These are phyloP conservation scores for Ctenodactylus gundi DNA, from an alignment of 2,113 vertebrate species.

Conservation along the genomic window DNA sequence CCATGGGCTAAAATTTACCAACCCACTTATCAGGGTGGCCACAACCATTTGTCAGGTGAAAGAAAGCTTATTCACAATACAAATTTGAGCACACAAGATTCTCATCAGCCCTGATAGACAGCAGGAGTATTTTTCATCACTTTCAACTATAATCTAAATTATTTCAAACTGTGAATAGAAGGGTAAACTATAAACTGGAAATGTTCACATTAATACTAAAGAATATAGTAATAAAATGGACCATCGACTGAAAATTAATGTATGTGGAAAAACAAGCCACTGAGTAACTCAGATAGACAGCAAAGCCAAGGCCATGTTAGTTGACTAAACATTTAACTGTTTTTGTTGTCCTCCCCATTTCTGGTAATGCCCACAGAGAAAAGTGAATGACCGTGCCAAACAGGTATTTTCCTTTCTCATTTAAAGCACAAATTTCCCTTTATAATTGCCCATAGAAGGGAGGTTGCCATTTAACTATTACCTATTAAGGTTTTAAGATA, in stretches of 20 bases:
- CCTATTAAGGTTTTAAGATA: conserved; percentile 44
- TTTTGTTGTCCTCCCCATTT: background rate
- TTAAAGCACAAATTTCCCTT: conserved; percentile 49
- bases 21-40: conserved; percentile 39
- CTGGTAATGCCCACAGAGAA: conserved; percentile 30
- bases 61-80: conserved; percentile 46
- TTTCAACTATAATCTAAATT: conserved; percentile 53
- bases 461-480: conserved; percentile 64
- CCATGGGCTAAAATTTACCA: conserved; percentile 60
- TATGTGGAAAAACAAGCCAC: conserved; percentile 15
- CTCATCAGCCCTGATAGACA: background rate
- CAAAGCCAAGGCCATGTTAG: conserved; percentile 24
- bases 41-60: conserved; percentile 52
- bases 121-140: conserved; percentile 22
- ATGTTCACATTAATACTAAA: conserved; percentile 51
- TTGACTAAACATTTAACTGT: too few relatives aligned
- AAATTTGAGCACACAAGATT: conserved; percentile 13
- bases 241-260: background rate
- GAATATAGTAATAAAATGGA: conserved; percentile 16
- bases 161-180: conserved; percentile 42
- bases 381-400: conserved; percentile 45
- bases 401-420: conserved; percentile 25
- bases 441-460: conserved; percentile 49
- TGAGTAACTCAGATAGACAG: conserved; percentile 38
- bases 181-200: conserved; percentile 34